Percentiles rank a stretch among this genome's conserved stretches.
Evolutionary conservation across 2,888 invertebrate genomes (phyloP).

Genomic region (Lucinisca nassula): DNA sequence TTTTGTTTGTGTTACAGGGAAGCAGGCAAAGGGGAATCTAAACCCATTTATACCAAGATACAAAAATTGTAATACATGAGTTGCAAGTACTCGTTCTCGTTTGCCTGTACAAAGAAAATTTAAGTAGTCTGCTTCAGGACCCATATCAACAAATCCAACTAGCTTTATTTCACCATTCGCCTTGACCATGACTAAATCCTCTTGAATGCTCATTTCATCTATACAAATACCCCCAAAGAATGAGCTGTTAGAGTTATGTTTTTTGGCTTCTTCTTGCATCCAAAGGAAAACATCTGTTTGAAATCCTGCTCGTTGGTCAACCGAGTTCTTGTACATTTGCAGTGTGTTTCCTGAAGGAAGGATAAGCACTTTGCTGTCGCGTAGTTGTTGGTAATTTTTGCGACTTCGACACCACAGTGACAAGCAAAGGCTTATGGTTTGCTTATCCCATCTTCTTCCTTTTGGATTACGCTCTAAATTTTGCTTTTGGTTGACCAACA

Average conservation of each 20-base stretch:
- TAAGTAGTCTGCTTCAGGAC: background rate
- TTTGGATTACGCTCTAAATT: background rate
- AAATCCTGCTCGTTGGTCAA: background rate
- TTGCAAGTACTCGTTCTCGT: background rate
- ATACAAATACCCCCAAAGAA: background rate
- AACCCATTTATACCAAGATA: constrained; percentile 18
- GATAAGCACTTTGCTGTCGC: constrained; percentile 14
- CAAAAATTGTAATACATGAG: constrained; percentile 23
- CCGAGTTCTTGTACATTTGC: background rate
- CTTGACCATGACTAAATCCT: constrained; percentile 16
- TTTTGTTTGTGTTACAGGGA: constrained; percentile 28
- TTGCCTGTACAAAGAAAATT: background rate
- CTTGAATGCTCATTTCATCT: constrained; percentile 27
- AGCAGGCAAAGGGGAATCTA: constrained; percentile 18
- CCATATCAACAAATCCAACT: constrained; percentile 18
- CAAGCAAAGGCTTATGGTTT: background rate
- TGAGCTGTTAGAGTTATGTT: background rate
- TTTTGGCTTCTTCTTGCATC: constrained; percentile 2
- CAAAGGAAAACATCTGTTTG: background rate
- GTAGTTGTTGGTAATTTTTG: background rate
- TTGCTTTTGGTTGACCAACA: constrained; percentile 13
- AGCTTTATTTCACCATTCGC: constrained; percentile 1
- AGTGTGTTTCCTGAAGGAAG: background rate
- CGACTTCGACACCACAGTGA: constrained; percentile 19
- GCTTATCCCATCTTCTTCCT: constrained; percentile 6